phyloP scores from a whole-genome alignment of 2,113 vertebrate genomes.

The Hydrolagus affinis region DNA sequence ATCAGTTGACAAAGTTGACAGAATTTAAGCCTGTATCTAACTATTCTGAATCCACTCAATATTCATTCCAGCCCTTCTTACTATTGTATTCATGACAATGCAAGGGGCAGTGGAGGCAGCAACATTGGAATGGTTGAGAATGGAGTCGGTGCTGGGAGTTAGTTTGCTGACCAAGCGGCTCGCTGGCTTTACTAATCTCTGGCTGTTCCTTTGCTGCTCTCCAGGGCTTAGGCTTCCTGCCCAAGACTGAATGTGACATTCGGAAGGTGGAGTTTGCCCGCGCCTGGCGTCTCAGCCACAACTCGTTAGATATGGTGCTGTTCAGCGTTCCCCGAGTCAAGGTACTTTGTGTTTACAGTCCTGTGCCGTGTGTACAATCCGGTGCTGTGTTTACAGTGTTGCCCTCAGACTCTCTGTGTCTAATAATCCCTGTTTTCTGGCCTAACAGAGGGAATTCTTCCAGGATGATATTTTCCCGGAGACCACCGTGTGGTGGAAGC shows the following conservation, averaged over 20 bases:
- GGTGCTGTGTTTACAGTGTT: not conserved
- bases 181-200: not conserved
- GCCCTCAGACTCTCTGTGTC: not conserved
- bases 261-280: slow-evolving; percentile 78
- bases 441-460: slow-evolving; percentile 88
- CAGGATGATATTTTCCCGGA: slow-evolving; percentile 82
- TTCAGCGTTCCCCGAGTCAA: slow-evolving; percentile 82
- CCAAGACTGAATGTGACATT: slow-evolving; percentile 75
- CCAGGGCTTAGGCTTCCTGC: slow-evolving; percentile 80
- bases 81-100: not conserved
- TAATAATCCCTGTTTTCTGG: not conserved
- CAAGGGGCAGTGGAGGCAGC: not conserved
- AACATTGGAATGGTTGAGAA: not conserved
- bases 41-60: too few relatives aligned
- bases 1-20: too few relatives aligned
- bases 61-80: too few relatives aligned
- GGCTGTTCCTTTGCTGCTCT: not conserved
- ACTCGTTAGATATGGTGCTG: slow-evolving; percentile 70
- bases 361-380: not conserved
- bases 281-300: slow-evolving; percentile 72
- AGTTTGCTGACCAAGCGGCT: not conserved
- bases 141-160: not conserved
- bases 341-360: slow-evolving; percentile 51
- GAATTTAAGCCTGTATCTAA: too few relatives aligned
- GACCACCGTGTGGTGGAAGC: slow-evolving; percentile 72